Conservation (phyloP, 2,113 vertebrate species). For the Poicephalus meyeri region DNA sequence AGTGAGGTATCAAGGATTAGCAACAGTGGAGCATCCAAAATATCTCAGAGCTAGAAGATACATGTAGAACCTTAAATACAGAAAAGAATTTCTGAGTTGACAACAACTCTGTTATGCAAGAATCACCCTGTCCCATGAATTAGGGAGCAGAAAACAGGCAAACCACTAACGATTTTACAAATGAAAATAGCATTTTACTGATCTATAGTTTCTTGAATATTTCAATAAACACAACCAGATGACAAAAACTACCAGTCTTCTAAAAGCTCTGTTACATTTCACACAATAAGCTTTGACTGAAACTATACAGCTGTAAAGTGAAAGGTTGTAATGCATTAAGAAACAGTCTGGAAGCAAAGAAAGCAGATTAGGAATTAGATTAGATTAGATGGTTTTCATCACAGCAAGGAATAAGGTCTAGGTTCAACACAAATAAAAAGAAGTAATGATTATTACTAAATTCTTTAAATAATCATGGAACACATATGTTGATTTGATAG, state of each 20-base stretch:
- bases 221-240: background rate
- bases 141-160: background rate
- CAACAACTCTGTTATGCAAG: background rate
- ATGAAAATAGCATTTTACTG: background rate
- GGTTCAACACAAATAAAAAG: background rate
- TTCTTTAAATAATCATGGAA: background rate
- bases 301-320: background rate
- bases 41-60: background rate
- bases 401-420: background rate
- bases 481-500: background rate
- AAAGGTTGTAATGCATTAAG: background rate
- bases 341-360: background rate
- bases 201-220: background rate
- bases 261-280: background rate
- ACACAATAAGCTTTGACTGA: background rate
- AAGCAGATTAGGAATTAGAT: background rate
- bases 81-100: background rate
- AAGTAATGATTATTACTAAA: background rate
- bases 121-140: background rate
- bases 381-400: background rate
- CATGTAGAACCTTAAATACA: background rate
- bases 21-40: background rate
- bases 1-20: background rate
- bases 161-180: background rate
- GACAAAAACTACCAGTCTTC: background rate